A percentile compares a stretch with the other conserved stretches of the same genome.
These are phyloP conservation scores for Sanderia malayensis DNA, from an alignment of 30 jellyfish, hydroid and myxozoan species.

Conservation along the genomic window DNA sequence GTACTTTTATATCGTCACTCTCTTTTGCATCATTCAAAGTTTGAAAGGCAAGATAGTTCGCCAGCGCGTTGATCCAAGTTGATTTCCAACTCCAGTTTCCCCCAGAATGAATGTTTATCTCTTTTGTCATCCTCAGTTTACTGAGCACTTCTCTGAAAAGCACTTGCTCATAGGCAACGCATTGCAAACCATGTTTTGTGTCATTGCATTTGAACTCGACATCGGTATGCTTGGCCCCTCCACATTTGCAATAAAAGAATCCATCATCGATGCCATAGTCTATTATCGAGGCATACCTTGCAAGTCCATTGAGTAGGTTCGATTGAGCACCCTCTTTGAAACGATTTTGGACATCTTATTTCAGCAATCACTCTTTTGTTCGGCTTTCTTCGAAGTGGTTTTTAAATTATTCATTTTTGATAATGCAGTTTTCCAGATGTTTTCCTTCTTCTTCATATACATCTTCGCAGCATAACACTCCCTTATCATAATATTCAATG, in stretches of 20 bases:
- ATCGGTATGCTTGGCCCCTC: slow-evolving; percentile 11
- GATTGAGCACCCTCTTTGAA: slow-evolving; percentile 21
- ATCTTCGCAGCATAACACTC: no score
- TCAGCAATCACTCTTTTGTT: slow-evolving; percentile 34
- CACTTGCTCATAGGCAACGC: not conserved
- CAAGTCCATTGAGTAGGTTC: slow-evolving; percentile 40
- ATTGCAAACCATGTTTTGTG: slow-evolving; percentile 44
- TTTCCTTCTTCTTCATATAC: no score
- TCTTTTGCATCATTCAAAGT: no score
- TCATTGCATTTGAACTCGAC: slow-evolving; percentile 49
- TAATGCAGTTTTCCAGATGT: no score
- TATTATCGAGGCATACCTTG: slow-evolving; percentile 45
- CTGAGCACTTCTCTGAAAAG: slow-evolving; percentile 9
- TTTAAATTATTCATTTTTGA: no score
- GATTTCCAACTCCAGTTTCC: slow-evolving; percentile 67
- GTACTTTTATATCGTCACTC: slow-evolving; percentile 34
- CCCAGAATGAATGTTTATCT: no score
- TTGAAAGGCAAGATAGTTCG: slow-evolving; percentile 58
- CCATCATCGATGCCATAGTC: no score
- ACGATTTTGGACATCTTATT: slow-evolving; percentile 53
- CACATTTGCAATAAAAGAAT: slow-evolving; percentile 62
- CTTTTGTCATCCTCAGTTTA: slow-evolving; percentile 17
- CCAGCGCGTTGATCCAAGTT: slow-evolving; percentile 63
- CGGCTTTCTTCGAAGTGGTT: slow-evolving; percentile 30
- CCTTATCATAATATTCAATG: no score